phyloP scores from a whole-genome alignment of 2,888 invertebrate species.

The Trachelus troglodyta region DNA sequence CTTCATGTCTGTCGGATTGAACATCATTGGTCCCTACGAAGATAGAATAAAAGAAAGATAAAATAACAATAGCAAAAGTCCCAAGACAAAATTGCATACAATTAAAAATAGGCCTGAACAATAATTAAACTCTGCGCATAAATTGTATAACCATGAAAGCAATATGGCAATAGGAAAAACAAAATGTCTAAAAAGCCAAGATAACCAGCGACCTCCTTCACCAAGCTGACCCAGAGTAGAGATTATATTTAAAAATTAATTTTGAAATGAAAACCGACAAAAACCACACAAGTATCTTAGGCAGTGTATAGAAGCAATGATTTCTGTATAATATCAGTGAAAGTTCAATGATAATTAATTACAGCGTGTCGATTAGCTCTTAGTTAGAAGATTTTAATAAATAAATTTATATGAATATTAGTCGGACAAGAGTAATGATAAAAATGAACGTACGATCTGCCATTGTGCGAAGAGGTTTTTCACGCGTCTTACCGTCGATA shows the following conservation, averaged over 20 bases:
- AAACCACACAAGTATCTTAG: neutral
- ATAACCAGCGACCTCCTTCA: slow-evolving; percentile 31
- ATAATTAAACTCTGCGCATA: slow-evolving; percentile 7
- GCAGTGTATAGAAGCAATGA: neutral
- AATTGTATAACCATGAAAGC: neutral
- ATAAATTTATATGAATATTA: neutral
- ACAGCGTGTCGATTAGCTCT: neutral
- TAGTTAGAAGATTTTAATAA: neutral
- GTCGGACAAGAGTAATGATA: neutral
- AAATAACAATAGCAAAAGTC: slow-evolving; percentile 1
- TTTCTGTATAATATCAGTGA: neutral
- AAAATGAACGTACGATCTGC: neutral
- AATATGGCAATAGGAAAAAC: neutral
- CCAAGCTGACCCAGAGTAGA: slow-evolving; percentile 30
- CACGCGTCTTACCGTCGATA: neutral
- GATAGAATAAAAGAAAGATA: neutral
- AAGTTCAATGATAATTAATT: neutral
- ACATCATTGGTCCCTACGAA: slow-evolving; percentile 61
- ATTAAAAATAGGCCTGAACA: slow-evolving; percentile 11
- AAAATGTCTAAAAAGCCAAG: slow-evolving; percentile 11
- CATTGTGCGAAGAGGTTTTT: neutral
- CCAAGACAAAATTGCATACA: neutral
- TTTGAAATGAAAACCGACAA: neutral
- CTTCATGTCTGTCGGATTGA: slow-evolving; percentile 55
- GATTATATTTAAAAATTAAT: neutral